Evolutionary conservation across 2,888 invertebrate species (phyloP), one percentile per base, ranked within the genome.

Genomic region (Chrysolina oricalcia): DNA sequence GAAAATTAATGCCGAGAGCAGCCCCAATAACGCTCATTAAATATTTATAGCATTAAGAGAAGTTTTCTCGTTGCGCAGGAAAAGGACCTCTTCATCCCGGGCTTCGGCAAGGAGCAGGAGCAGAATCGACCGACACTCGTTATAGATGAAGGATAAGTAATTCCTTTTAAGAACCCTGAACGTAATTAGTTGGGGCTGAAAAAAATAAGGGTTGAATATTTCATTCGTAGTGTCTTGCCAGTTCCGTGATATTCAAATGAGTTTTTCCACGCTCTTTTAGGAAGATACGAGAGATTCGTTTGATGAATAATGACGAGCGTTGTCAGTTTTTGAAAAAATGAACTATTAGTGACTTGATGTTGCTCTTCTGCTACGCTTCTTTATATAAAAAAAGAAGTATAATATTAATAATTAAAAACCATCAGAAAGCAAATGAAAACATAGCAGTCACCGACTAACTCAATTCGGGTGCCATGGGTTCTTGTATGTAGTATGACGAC

Each of bases 101-200:
- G 19, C 15, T 35, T 13, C 65, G 65, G 70, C 69, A 64, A 67
- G 59, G 65, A 69, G 59, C 70, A 72, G 66, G 48, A 72, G 74
- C 72, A 74, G 77, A 72, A 80, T 80, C 78, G 74, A 79, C 80
- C 78, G 74, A 79, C 80, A 79, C 83, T 83, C 83, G 82, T 83
- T 81, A 82, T 83, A 84, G 84, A 84, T 84, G 87, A 87, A 91
- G 91, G 90, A 91, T 92, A 91, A 92, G 92, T 91, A 92, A 92
- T 92, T 92, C 91, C 91, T 91, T 91, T 91, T 91, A 91, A 92
- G 91, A 91, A 91, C 91, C 91, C 92, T 91, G 77, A 92, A 92
- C 91, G 91, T 92, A 92, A 92, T 92, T 92, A 92, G 92, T 91
- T 91, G 91, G 91, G 91, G 86, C 83, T 84, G 81, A 86, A 85